These are phyloP conservation scores for Napeogenes sylphis DNA, from an alignment of 2,888 invertebrate genomes.

Conservation along the genomic window DNA sequence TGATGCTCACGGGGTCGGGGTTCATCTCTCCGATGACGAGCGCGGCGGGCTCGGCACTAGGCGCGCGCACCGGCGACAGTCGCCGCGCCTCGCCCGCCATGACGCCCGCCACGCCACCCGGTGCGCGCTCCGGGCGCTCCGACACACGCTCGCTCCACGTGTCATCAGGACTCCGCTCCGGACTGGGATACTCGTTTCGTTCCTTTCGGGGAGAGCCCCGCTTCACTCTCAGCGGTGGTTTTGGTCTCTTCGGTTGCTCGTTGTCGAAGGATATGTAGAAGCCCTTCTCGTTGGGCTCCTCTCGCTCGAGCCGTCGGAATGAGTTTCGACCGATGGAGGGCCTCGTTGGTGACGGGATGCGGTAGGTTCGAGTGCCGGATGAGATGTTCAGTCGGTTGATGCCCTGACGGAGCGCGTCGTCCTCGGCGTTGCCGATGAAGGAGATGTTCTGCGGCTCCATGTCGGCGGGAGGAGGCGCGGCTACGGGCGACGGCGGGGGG, in stretches of 20 bases:
- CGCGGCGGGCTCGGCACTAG: slow-evolving; percentile 58
- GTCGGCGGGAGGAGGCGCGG: slow-evolving; percentile 84
- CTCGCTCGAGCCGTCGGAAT: slow-evolving; percentile 76
- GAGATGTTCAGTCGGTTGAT: slow-evolving; percentile 89
- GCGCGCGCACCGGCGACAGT: slow-evolving; percentile 37
- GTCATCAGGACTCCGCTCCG: slow-evolving; percentile 54
- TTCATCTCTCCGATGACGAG: slow-evolving; percentile 65
- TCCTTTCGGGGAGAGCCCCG: slow-evolving; percentile 88
- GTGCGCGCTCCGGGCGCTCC: slow-evolving; percentile 38
- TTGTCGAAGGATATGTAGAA: slow-evolving; percentile 97
- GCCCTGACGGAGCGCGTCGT: slow-evolving; percentile 79
- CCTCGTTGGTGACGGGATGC: slow-evolving; percentile 92
- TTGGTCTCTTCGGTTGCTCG: slow-evolving; percentile 91
- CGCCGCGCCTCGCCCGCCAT: slow-evolving; percentile 19
- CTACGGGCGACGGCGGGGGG: slow-evolving; percentile 81
- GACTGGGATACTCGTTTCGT: slow-evolving; percentile 48
- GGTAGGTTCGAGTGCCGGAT: slow-evolving; percentile 91
- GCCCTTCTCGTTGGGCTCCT: slow-evolving; percentile 83
- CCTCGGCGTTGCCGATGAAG: slow-evolving; percentile 86
- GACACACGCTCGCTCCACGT: slow-evolving; percentile 47
- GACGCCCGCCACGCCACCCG: slow-evolving; percentile 34
- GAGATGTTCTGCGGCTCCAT: slow-evolving; percentile 97
- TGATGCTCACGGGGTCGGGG: slow-evolving; percentile 60
- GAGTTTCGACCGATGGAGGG: slow-evolving; percentile 84
- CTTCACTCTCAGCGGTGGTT: slow-evolving; percentile 89